These are phyloP conservation scores for Molothrus aeneus DNA, from an alignment of 2,797 vertebrate species.

Conservation along the genomic window DNA sequence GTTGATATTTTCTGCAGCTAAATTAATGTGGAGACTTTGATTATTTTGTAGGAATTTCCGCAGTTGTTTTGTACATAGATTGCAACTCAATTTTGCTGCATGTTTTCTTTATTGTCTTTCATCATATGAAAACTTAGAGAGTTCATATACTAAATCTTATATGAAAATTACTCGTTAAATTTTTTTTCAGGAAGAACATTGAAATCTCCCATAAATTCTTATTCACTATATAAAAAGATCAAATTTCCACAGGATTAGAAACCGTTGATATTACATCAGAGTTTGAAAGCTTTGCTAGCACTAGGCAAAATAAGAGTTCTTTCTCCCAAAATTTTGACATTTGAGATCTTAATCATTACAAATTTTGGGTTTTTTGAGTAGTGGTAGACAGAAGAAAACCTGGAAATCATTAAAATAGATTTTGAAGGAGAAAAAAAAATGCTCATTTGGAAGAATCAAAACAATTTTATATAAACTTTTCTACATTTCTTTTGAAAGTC, in stretches of 20 bases:
- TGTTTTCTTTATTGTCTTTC: background rate
- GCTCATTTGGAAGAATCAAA: background rate
- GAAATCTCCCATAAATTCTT: background rate
- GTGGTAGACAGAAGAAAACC: background rate
- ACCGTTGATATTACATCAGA: background rate
- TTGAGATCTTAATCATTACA: background rate
- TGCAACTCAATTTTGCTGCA: background rate
- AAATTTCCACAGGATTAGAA: background rate
- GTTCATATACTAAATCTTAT: background rate
- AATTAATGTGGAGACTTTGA: background rate
- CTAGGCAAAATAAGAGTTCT: background rate
- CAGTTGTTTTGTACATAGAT: background rate
- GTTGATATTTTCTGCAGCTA: background rate
- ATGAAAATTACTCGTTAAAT: background rate
- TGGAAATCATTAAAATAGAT: background rate
- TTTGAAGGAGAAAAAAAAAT: background rate
- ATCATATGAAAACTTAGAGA: background rate
- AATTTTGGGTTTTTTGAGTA: background rate
- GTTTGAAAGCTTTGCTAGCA: background rate
- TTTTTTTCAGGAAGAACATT: background rate
- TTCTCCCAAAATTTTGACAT: background rate
- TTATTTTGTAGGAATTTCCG: background rate
- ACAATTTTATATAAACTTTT: background rate
- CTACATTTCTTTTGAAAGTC: background rate
- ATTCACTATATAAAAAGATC: background rate